Base-by-base conservation (phyloP, 2,888 invertebrate genomes). In the Lasiommata megera region DNA sequence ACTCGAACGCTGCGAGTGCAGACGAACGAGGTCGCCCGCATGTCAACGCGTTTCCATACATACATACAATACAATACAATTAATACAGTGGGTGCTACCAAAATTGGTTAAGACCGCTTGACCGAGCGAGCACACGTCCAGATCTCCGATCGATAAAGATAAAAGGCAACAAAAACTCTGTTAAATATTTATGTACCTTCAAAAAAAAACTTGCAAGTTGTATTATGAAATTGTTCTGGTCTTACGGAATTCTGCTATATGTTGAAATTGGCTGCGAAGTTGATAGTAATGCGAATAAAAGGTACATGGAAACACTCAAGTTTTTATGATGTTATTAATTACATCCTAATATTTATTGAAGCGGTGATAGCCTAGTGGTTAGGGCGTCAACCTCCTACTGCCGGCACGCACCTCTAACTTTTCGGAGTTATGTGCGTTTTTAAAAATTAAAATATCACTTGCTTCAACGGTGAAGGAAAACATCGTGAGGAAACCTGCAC, bases 31-130 rank as follows among this genome's bases (percentile, higher is more conserved):
- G 84, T 69, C 81, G 68, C 41, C 77, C 31, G 70, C 79, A 75
- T 76, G 71, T 74, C 75, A 71, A 64, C 64, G 65, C 63, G 62
- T 67, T 68, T 65, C 60, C 68, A 58, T 69, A 31, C 46, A 12
- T 18, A 41, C 41, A 23, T 34, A 67, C 70, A 66, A 64, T 64
- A 77, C 79, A 79, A 80, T 79, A 78, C 77, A 74, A 81, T 79
- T 80, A 76, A 84, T 80, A 77, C 76, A 67, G 80, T 74, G 70
- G 73, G 74, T 73, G 75, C 71, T 77, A 80, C 85, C 87, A 82
- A 86, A 87, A 79, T 82, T 76, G 85, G 84, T 64, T 48, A 46
- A 18, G 43, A 54, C 37, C 31, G 55, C 58, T 56, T 58, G 53
- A 55, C 50, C 54, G 43, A 44, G 17, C 46, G 2, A 23, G 43